Evolutionary conservation across 2,113 vertebrate species (phyloP).

Genomic region (Eolophus roseicapilla): DNA sequence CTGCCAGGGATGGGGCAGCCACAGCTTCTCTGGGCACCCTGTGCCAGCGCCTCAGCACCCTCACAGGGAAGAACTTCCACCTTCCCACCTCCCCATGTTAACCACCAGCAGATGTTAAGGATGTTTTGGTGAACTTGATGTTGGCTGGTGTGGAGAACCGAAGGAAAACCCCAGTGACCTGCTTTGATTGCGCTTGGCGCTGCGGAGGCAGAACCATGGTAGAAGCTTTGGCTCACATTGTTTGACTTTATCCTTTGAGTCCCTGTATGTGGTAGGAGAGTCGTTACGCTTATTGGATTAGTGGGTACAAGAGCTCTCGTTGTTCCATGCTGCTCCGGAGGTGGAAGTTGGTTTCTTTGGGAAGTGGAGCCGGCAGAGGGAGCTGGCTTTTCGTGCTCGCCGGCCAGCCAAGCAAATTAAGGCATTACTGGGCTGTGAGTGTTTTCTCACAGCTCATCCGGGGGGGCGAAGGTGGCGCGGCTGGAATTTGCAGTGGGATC

Average conservation of each 20-base stretch:
- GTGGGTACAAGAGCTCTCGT: neutral
- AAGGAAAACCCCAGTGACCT: neutral
- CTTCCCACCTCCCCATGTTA: neutral
- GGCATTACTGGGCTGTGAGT: fast-evolving
- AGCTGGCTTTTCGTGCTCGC: neutral
- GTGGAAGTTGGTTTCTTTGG: neutral
- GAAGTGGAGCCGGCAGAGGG: conserved; percentile 29
- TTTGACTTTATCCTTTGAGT: neutral
- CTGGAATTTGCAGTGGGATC: conserved; percentile 29
- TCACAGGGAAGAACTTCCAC: neutral
- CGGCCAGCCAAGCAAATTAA: neutral
- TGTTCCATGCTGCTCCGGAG: fast-evolving
- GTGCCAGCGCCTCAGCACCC: neutral
- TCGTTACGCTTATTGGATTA: neutral
- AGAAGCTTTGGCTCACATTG: neutral
- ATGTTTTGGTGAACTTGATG: neutral
- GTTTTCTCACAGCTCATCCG: neutral
- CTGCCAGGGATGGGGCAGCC: too few relatives aligned
- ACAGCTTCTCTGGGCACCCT: neutral
- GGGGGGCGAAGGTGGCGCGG: fast-evolving
- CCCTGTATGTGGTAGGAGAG: neutral
- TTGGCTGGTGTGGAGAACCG: fast-evolving
- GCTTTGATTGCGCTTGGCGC: neutral
- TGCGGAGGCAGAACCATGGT: fast-evolving
- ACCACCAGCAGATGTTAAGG: neutral